These are phyloP conservation scores for Hemaris fuciformis DNA, from an alignment of 2,888 invertebrate genomes.

Conservation along the genomic window DNA sequence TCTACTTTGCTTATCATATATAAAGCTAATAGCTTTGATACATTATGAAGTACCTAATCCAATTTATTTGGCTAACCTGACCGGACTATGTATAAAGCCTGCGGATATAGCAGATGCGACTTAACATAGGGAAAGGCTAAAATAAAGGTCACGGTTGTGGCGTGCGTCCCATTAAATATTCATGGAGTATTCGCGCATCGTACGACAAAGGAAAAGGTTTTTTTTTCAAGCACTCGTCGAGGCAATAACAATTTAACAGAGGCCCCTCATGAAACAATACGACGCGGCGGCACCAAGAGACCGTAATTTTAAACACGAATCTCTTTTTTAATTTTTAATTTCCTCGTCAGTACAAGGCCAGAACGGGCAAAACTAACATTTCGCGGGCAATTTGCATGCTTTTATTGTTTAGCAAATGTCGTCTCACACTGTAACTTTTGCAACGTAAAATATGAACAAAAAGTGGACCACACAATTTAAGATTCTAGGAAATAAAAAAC, in stretches of 20 bases:
- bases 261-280: neutral
- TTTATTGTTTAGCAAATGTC: neutral
- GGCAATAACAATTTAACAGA: conserved; percentile 37
- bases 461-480: neutral
- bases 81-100: conserved; percentile 45
- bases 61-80: conserved; percentile 19
- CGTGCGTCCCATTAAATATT: conserved; percentile 65
- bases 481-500: neutral
- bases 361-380: neutral
- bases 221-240: conserved; percentile 18
- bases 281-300: neutral
- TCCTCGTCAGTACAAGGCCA: neutral
- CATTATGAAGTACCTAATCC: neutral
- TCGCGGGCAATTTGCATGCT: neutral
- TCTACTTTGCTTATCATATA: neutral
- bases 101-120: conserved; percentile 1
- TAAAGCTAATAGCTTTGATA: neutral
- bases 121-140: conserved; percentile 65
- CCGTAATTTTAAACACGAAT: neutral
- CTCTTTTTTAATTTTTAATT: neutral
- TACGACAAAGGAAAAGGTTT: conserved; percentile 53
- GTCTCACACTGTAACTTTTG: neutral
- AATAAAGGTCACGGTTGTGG: conserved; percentile 69
- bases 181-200: conserved; percentile 66
- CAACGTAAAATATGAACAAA: neutral